Evolutionary conservation across 2,888 invertebrate genomes (phyloP).

Genomic region (Plusia festucae): DNA sequence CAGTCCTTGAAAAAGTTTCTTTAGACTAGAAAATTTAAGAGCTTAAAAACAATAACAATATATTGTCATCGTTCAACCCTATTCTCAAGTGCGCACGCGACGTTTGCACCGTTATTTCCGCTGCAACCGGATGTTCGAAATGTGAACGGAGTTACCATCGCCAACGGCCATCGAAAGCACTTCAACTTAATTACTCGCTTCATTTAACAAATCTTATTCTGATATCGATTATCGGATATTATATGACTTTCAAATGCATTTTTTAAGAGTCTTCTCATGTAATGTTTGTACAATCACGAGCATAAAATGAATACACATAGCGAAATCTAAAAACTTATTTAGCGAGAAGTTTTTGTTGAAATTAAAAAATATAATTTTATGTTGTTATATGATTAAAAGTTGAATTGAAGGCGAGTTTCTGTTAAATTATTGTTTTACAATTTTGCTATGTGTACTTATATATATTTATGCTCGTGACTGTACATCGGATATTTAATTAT

Average conservation of each 20-base stretch:
- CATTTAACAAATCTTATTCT: conserved; percentile 13
- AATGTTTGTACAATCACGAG: no score
- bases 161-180: conserved; percentile 34
- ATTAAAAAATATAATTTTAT: no score
- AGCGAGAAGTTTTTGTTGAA: no score
- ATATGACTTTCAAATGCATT: not conserved
- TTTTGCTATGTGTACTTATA: no score
- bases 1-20: no score
- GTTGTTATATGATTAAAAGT: no score
- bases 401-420: no score
- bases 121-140: conserved; percentile 66
- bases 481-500: not conserved
- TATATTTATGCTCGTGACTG: no score
- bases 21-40: no score
- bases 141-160: conserved; percentile 55
- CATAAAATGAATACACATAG: no score
- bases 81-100: conserved; percentile 68
- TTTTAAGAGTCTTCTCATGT: not conserved
- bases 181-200: conserved; percentile 26
- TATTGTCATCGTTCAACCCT: conserved; percentile 32
- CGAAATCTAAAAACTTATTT: no score
- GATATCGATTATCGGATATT: conserved; percentile 8
- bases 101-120: conserved; percentile 79
- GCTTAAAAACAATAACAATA: not conserved
- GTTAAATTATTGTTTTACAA: no score